These are phyloP conservation scores for Ameiurus melas DNA, from an alignment of 2,113 vertebrate species.

Conservation along the genomic window DNA sequence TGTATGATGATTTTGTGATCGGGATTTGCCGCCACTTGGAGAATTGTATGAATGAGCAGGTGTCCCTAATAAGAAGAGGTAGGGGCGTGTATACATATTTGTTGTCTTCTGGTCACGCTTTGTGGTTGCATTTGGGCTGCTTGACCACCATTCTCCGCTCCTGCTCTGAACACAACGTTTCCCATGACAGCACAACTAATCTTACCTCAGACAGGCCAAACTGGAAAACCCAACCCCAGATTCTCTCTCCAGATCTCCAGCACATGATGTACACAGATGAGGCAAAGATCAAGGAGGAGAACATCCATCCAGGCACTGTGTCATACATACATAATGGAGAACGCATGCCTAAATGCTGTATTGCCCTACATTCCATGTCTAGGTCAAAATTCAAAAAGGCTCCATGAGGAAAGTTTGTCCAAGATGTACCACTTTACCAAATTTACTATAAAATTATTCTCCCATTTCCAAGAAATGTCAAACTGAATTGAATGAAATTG, in stretches of 20 bases:
- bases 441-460: not conserved
- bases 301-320: not conserved
- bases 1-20: no score
- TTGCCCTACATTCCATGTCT: not conserved
- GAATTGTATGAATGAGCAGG: no score
- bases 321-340: not conserved
- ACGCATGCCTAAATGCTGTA: not conserved
- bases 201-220: not conserved
- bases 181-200: not conserved
- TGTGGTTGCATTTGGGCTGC: no score
- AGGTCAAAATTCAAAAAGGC: not conserved
- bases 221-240: not conserved
- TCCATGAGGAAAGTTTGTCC: not conserved
- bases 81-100: no score
- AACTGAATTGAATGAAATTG: not conserved
- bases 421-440: not conserved
- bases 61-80: no score
- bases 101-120: no score
- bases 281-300: conserved; percentile 7
- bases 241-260: not conserved
- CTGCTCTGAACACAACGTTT: not conserved
- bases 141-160: no score
- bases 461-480: not conserved
- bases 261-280: not conserved
- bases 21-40: no score